These are phyloP conservation scores for Drosophila sordidula DNA, from an alignment of 2,888 invertebrate genomes.

Conservation along the genomic window DNA sequence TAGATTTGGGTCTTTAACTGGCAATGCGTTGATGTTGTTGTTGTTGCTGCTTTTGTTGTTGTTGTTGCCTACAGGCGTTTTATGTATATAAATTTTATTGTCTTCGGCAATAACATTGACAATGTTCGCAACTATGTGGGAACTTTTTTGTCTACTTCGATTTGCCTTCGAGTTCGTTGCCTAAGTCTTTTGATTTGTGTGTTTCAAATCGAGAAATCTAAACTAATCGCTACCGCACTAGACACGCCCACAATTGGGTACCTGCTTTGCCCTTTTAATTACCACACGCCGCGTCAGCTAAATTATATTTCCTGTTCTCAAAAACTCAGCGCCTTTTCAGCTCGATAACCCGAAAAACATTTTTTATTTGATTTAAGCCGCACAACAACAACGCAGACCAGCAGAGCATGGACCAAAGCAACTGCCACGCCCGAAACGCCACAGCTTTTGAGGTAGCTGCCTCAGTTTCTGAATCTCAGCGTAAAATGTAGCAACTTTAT, in stretches of 20 bases:
- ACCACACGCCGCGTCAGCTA: constrained; percentile 76
- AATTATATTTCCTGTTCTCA: constrained; percentile 78
- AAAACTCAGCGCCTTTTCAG: constrained; percentile 62
- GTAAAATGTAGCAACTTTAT: constrained; percentile 84
- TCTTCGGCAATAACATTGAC: constrained; percentile 70
- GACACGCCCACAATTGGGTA: constrained; percentile 64
- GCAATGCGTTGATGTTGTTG: constrained; percentile 25
- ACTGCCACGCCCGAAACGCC: constrained; percentile 47
- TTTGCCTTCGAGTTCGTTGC: constrained; percentile 57
- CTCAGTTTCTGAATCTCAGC: constrained; percentile 52
- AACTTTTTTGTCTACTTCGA: constrained; percentile 51
- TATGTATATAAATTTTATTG: constrained; percentile 79
- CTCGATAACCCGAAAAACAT: constrained; percentile 37
- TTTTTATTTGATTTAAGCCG: constrained; percentile 82
- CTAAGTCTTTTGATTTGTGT: constrained; percentile 71
- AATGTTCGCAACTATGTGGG: constrained; percentile 66
- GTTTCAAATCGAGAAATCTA: constrained; percentile 40
- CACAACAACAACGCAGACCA: constrained; percentile 28
- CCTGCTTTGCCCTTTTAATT: constrained; percentile 79
- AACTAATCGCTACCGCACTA: constrained; percentile 73
- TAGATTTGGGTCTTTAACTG: constrained; percentile 69
- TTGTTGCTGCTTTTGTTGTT: constrained; percentile 33
- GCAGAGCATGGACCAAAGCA: constrained; percentile 20
- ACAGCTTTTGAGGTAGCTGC: constrained; percentile 37
- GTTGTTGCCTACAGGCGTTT: constrained; percentile 50